phyloP scores from a whole-genome alignment of 2,113 vertebrate genomes.

The Colistium nudipinnis region DNA sequence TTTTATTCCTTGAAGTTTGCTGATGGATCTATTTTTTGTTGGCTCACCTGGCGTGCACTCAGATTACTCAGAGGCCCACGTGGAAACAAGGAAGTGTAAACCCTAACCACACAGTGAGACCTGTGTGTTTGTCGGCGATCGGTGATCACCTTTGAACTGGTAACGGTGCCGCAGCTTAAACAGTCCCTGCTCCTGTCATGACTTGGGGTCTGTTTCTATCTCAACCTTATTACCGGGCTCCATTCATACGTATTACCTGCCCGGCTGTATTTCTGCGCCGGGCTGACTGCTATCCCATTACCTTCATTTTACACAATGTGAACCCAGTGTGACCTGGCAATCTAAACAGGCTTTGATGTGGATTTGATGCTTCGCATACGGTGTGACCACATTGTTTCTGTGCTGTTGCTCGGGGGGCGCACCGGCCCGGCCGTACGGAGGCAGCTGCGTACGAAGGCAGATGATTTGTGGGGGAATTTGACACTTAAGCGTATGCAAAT shows the following conservation, averaged over 20 bases:
- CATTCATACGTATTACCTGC: conserved; percentile 75
- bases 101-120: conserved; percentile 24
- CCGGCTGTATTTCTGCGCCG: conserved; percentile 58
- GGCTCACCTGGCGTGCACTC: conserved; percentile 23
- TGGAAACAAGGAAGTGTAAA: conserved; percentile 43
- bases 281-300: conserved; percentile 73
- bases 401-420: conserved; percentile 46
- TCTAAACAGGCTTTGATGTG: conserved; percentile 77
- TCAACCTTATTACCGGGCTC: conserved; percentile 70
- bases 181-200: conserved; percentile 57
- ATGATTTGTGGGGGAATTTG: conserved; percentile 76
- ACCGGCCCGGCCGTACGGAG: conserved; percentile 39
- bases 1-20: no score
- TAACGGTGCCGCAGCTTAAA: conserved; percentile 60
- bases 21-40: no score
- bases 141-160: conserved; percentile 66
- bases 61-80: background rate
- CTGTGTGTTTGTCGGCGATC: conserved; percentile 52
- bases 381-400: conserved; percentile 69
- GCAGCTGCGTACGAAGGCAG: conserved; percentile 30
- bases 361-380: conserved; percentile 68
- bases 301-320: conserved; percentile 70
- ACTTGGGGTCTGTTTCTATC: conserved; percentile 66
- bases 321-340: conserved; percentile 72
- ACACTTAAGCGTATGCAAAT: conserved; percentile 81